phyloP scores from a whole-genome alignment of 2,113 vertebrate species.

The Ailurus styani region DNA sequence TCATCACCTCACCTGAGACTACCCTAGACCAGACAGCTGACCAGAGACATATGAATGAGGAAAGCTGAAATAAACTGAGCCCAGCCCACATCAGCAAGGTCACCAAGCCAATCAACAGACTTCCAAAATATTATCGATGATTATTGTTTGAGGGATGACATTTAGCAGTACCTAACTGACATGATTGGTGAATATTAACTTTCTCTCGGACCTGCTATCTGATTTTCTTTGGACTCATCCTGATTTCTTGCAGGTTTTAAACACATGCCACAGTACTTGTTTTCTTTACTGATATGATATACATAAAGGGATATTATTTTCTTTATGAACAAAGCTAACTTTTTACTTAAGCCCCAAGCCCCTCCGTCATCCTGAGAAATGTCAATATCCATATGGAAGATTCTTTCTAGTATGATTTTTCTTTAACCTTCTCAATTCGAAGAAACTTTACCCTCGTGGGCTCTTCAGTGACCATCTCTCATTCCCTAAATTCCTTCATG shows the following conservation, averaged over 20 bases:
- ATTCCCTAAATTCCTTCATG: not conserved
- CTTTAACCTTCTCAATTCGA: not conserved
- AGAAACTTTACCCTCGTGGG: not conserved
- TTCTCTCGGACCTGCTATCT: not conserved
- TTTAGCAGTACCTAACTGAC: not conserved
- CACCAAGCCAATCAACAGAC: not conserved
- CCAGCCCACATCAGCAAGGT: not conserved
- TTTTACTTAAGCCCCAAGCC: not conserved
- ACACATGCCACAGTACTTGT: not conserved
- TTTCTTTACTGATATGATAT: not conserved
- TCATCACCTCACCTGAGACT: not conserved
- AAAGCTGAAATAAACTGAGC: not conserved
- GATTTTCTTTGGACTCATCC: not conserved
- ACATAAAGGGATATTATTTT: not conserved
- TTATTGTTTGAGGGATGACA: not conserved
- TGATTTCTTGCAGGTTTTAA: constrained; percentile 16
- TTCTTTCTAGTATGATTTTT: not conserved
- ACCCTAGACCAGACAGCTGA: not conserved
- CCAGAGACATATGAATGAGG: not conserved
- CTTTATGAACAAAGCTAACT: not conserved
- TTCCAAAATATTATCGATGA: not conserved
- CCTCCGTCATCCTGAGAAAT: not conserved
- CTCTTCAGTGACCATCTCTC: not conserved
- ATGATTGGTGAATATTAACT: not conserved
- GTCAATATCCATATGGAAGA: not conserved